Evolutionary conservation across 2,113 vertebrate species (phyloP), one percentile per base, ranked within the genome.

Genomic region (Cynoglossus semilaevis): DNA sequence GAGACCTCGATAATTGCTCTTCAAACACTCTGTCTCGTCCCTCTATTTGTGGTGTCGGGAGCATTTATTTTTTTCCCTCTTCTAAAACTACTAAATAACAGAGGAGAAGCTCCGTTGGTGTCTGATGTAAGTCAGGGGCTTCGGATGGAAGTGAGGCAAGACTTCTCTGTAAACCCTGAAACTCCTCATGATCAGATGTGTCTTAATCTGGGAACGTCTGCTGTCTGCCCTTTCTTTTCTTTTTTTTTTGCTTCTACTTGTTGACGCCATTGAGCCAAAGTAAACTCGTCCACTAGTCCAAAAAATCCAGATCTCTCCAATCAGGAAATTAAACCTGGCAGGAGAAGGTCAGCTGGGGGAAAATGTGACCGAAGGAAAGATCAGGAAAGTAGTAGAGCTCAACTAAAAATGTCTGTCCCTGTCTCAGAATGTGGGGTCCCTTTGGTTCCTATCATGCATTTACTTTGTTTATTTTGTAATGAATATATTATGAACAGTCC

Each of bases 251-350:
- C 54, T 64, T 2, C 1, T 55, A 64, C 15, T 51, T 36, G 42
- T 35, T 8, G 52, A 68, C 51, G 14, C 16, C 43, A 51, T 35
- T 38, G 73, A 40, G 77, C 84, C 77, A 83, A 81, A 83, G 61
- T 78, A 77, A 85, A 83, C 75, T 63, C 52, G 47, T 66, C 55
- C 35, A 47, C 63, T 15, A 40, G 69, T 76, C 47, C 15, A 35
- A 72, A 13, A 76, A 75, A 81, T 66, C 35, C 70, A 73, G 59
- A 77, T 74, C 67, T 82, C 47, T 51, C 16, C 45, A 48, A 73
- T 76, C 62, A 74, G 74, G 68, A 79, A 83, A 84, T 88, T 16
- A 81, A 77, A 81, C 49, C 58, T 75, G 72, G 54, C 51, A 70
- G 70, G 14, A 43, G 17, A 55, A 61, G 67, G 52, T 76, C 74